phyloP scores from a whole-genome alignment of 1,140 invertebrate genomes.

The Parapsyche elsis region DNA sequence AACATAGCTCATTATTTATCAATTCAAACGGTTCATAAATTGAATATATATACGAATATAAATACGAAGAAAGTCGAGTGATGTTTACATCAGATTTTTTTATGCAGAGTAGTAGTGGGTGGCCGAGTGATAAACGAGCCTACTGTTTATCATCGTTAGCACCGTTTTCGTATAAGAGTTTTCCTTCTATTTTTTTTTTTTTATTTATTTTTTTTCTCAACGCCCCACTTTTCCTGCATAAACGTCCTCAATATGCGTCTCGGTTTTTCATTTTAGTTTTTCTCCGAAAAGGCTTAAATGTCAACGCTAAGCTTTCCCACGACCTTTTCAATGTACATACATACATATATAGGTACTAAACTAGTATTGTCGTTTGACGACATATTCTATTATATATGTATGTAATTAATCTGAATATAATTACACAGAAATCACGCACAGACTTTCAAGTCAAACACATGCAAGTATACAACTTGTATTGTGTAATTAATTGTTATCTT shows the following conservation, averaged over 20 bases:
- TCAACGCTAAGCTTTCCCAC: not conserved
- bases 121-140: constrained; percentile 29
- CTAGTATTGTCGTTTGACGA: not conserved
- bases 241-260: not conserved
- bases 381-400: not conserved
- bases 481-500: too few relatives aligned
- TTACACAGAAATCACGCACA: not conserved
- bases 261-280: not conserved
- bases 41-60: too few relatives aligned
- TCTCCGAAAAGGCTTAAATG: not conserved
- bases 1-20: too few relatives aligned
- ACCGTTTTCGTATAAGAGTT: constrained; percentile 17
- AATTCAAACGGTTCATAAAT: too few relatives aligned
- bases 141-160: constrained; percentile 39
- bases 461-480: too few relatives aligned
- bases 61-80: too few relatives aligned
- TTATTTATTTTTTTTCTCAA: not conserved
- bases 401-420: not conserved
- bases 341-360: too few relatives aligned
- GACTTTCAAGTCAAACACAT: not conserved
- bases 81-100: not conserved
- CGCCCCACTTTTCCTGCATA: not conserved
- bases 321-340: not conserved
- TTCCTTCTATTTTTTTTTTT: not conserved
- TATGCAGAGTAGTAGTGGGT: not conserved